A percentile compares a stretch with the other conserved stretches of the same genome.
These are phyloP conservation scores for Nesogale talazaci DNA, from an alignment of 2,113 vertebrate species.

Conservation along the genomic window DNA sequence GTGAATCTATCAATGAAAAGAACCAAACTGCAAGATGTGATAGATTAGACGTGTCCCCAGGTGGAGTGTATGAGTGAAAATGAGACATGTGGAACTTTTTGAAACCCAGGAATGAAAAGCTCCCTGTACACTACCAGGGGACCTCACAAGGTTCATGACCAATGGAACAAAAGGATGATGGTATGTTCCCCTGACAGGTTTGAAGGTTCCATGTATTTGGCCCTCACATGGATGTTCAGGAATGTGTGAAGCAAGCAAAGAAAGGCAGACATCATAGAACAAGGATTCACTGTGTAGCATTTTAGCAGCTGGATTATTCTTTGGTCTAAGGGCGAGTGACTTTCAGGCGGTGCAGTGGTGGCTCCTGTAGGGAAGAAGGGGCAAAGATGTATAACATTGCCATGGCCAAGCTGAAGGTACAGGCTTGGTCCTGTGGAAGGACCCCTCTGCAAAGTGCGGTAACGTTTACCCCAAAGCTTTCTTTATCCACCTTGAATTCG, in stretches of 20 bases:
- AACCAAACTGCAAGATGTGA: neutral
- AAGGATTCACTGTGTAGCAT: neutral
- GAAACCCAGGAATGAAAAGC: neutral
- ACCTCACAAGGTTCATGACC: too few relatives aligned
- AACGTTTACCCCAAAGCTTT: neutral
- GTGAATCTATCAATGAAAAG: neutral
- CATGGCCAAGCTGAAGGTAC: neutral
- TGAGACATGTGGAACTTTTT: neutral
- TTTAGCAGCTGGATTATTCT: neutral
- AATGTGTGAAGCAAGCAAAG: neutral
- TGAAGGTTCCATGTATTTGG: neutral
- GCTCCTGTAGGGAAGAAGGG: neutral
- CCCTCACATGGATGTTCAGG: neutral
- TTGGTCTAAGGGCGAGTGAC: neutral
- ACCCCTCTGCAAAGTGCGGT: neutral
- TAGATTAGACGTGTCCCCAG: neutral
- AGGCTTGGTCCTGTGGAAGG: neutral
- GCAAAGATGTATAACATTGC: neutral
- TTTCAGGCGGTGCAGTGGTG: accelerated
- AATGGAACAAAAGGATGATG: too few relatives aligned
- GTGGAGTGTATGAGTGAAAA: neutral
- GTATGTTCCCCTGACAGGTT: too few relatives aligned
- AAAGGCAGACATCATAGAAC: neutral
- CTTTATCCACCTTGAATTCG: slow-evolving; percentile 28
- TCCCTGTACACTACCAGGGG: too few relatives aligned